Conservation (phyloP, 2,797 vertebrate genomes). For the Typhlichthys subterraneus region DNA sequence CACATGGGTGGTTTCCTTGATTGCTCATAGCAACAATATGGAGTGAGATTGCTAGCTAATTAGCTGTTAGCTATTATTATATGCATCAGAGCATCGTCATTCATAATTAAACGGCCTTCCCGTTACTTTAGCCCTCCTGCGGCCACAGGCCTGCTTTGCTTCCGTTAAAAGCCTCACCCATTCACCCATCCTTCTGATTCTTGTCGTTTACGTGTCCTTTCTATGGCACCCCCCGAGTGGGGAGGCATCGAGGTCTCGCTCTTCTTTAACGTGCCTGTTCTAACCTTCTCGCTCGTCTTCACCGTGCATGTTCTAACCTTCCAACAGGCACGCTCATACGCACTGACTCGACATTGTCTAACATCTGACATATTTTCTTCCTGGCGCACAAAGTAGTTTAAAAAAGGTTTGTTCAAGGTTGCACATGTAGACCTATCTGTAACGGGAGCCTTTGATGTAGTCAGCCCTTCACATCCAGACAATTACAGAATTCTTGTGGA, state of each 20-base stretch:
- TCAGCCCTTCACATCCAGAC: constrained; percentile 43
- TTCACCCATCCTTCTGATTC: constrained; percentile 28
- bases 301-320: constrained; percentile 26
- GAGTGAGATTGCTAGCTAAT: constrained; percentile 53
- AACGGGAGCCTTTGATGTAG: constrained; percentile 57
- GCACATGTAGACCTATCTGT: constrained; percentile 11
- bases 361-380: constrained; percentile 33
- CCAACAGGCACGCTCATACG: constrained; percentile 36
- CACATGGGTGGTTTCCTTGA: constrained; percentile 42
- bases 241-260: constrained; percentile 46
- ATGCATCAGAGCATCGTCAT: constrained; percentile 54
- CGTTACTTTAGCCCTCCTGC: constrained; percentile 9
- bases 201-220: constrained; percentile 46
- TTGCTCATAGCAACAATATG: constrained; percentile 43
- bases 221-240: constrained; percentile 64
- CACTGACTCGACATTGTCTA: constrained; percentile 31
- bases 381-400: constrained; percentile 38
- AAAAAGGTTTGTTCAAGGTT: constrained; percentile 51
- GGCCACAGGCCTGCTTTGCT: background rate
- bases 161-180: constrained; percentile 11
- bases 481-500: constrained; percentile 38
- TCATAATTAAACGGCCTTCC: constrained; percentile 44
- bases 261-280: constrained; percentile 49
- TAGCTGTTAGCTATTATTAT: constrained; percentile 54
- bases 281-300: constrained; percentile 41